Evolutionary conservation across 2,113 vertebrate species (phyloP), one percentile per base, ranked within the genome.

Genomic region (Steatornis caripensis): DNA sequence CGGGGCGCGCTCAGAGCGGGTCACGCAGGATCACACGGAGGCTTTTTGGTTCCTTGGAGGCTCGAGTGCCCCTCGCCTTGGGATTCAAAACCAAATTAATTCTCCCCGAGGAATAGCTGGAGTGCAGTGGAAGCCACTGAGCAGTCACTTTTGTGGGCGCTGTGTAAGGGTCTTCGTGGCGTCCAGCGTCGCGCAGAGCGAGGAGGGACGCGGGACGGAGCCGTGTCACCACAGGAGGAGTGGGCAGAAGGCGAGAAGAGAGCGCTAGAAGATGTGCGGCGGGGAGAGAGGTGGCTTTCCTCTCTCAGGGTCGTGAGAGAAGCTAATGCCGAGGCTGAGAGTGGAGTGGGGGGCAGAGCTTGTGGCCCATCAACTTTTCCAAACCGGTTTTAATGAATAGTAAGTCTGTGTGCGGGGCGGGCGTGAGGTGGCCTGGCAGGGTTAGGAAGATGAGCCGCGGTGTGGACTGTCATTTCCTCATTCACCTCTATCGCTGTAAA

Each of bases 401-500:
- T 3, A 9, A 24, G 32, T 12, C 58, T 7, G 2, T 3, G 39
- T 16, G 64, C 11, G 4, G 2, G 57, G 18, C 3, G 9, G 15
- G 22, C 2, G 15, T 6, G 24, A 37, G 74, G 54, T 34, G 83
- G 57, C 58, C 39, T 15, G 69, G 48, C 20, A 2, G 64, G 46
- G 45, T 15, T 3, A 13, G 70, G 55, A 19, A 3, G 15, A 8
- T 30, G 71, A 68, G 57, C 19, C 3, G 14, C 9, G 2, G 10
- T 7, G 60, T 12, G 89, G 6, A 5, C 53, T 26, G 57, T 1
- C 5, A 8, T 39, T 20, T 29, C 37, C 57, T 27, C 27, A 1
- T 19, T 43, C 60, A 8, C 9, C 3, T 18, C 48, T 34, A 9
- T 24, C 37, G 85, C 68, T 14, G 65, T 27, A 3, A 32, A 53